Evolutionary conservation across 2,113 vertebrate species (phyloP), one percentile per base, ranked within the genome.

Genomic region (Anser brachyrhynchus): DNA sequence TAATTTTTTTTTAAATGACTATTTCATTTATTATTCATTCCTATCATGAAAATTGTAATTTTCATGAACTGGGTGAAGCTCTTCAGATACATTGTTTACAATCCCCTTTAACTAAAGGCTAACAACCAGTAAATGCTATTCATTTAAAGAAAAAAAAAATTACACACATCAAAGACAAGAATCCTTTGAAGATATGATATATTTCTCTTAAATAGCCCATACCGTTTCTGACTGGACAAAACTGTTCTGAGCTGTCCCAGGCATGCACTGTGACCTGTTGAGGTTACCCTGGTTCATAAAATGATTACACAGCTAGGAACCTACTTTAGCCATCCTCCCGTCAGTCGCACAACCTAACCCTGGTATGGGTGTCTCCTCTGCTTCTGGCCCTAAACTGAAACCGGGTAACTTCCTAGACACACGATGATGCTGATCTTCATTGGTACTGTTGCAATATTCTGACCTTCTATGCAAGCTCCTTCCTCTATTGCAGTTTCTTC

Each of bases 121-220:
- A 79, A 54, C 17, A 77, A 54, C 19, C 46, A 75, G 19, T 23
- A 84, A 62, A 61, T 20, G 4, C 3, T 19, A 16, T 39, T 73
- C 14, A 55, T 11, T 41, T 64, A 5, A 3, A 81, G 77, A 81
- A 5, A 62, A 37, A 77, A 79, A 65, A 37, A 79, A 15, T 10
- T 7, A 29, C 13, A 57, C 3, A 65, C 4, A 5, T 39, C 10
- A 58, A 64, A 78, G 16, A 17, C 26, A 33, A 79, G 62, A 54
- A 59, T 43, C 43, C 4, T 1, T 14, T 46, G 22, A 65, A 87
- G 62, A n/a, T 18, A n/a, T 0, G 0, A 49, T n/a, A n/a, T n/a
- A n/a, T 43, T 81, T 65, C 25, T 86, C 25, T 49, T 7, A 17
- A 39, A 46, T 28, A 89, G 54, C 19, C 19, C 55, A 13, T 39